phyloP scores from a whole-genome alignment of 2,888 invertebrate genomes.

The Clusia tigrina region DNA sequence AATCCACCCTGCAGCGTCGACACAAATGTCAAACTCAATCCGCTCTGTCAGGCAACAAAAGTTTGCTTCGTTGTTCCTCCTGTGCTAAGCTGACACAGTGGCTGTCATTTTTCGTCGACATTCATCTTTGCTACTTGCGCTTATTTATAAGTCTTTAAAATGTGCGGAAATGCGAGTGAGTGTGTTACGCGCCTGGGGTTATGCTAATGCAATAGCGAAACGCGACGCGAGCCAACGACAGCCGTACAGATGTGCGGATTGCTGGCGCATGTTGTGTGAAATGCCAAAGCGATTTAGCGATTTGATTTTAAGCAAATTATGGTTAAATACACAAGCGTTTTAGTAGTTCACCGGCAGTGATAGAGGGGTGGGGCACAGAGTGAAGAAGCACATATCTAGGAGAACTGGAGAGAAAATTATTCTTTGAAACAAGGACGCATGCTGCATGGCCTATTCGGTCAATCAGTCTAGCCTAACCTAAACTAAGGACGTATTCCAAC shows the following conservation, averaged over 20 bases:
- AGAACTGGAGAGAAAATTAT: no score
- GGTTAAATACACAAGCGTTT: no score
- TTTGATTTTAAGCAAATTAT: neutral
- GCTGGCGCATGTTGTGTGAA: neutral
- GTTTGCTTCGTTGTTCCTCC: neutral
- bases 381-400: no score
- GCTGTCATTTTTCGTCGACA: slow-evolving; percentile 1
- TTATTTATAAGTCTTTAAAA: neutral
- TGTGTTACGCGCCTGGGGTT: neutral
- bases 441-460: no score
- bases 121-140: neutral
- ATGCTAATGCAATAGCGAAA: neutral
- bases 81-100: neutral
- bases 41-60: neutral
- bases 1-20: neutral
- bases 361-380: no score
- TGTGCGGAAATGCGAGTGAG: neutral
- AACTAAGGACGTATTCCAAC: no score
- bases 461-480: no score
- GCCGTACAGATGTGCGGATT: neutral
- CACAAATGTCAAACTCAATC: neutral
- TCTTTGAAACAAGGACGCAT: no score
- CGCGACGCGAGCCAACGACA: no score
- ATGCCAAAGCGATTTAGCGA: neutral
- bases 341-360: no score